Percentiles rank a stretch among this genome's conserved stretches.
These are phyloP conservation scores for Chascanopsetta lugubris DNA, from an alignment of 2,113 vertebrate species.

Conservation along the genomic window DNA sequence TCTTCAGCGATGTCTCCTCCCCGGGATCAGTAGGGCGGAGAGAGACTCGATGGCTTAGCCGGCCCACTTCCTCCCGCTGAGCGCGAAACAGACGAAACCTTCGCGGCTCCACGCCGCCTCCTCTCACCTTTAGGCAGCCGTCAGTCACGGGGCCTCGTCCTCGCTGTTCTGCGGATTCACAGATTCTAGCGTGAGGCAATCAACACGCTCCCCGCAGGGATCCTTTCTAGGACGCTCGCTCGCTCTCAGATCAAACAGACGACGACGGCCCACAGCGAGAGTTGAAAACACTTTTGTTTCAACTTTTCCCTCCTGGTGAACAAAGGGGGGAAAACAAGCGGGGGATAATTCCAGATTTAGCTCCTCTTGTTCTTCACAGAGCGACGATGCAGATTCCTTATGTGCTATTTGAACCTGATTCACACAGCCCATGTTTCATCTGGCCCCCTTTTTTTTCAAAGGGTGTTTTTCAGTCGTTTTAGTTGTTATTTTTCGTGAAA, in stretches of 20 bases:
- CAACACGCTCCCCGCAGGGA: conserved; percentile 52
- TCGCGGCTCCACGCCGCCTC: neutral
- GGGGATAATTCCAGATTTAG: conserved; percentile 35
- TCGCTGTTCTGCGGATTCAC: conserved; percentile 30
- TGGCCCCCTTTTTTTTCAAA: neutral
- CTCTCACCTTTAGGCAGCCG: conserved; percentile 50
- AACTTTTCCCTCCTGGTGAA: conserved; percentile 32
- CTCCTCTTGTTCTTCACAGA: conserved; percentile 18
- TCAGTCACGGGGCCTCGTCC: conserved; percentile 26
- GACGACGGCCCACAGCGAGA: conserved; percentile 36
- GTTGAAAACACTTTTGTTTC: conserved; percentile 33
- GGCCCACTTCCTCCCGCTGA: conserved; percentile 5
- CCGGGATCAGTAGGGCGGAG: conserved; percentile 18
- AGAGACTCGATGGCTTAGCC: conserved; percentile 20
- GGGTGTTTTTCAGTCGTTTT: neutral
- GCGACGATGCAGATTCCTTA: neutral
- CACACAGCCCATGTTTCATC: neutral
- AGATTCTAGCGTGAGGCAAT: conserved; percentile 20
- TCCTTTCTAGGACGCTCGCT: conserved; percentile 54
- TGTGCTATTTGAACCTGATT: conserved; percentile 21
- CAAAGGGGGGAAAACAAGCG: conserved; percentile 23
- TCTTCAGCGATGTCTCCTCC: conserved; percentile 32
- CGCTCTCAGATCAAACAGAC: conserved; percentile 60
- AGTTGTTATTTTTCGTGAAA: neutral
- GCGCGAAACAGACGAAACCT: conserved; percentile 12